Evolutionary conservation across 2,888 invertebrate genomes (phyloP).

Genomic region (Girardia tigrina): DNA sequence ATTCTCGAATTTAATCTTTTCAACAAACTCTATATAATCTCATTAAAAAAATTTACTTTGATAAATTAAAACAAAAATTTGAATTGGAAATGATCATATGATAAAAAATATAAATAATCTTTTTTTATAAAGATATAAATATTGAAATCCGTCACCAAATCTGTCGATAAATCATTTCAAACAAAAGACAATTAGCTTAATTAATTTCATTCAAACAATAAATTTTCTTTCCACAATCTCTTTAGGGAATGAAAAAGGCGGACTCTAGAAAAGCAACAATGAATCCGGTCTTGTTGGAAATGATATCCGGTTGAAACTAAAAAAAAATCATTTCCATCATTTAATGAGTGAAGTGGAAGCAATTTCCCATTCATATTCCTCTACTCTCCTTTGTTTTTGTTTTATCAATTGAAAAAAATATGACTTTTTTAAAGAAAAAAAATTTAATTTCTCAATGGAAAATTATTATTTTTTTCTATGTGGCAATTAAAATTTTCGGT

Average conservation of each 20-base stretch:
- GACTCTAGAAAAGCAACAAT: conserved; percentile 20
- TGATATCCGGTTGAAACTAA: neutral
- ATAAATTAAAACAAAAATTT: too few relatives aligned
- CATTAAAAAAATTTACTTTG: too few relatives aligned
- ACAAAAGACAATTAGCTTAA: conserved; percentile 15
- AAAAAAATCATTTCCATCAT: conserved; percentile 15
- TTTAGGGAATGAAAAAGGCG: neutral
- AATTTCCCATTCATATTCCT: neutral
- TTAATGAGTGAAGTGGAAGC: conserved; percentile 20
- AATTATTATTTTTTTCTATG: neutral
- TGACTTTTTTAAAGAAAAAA: too few relatives aligned
- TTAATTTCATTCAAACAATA: conserved; percentile 6
- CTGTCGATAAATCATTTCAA: neutral
- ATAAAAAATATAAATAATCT: too few relatives aligned
- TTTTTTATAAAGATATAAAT: conserved; percentile 16
- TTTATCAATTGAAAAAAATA: neutral
- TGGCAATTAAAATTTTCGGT: too few relatives aligned
- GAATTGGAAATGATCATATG: too few relatives aligned
- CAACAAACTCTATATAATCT: too few relatives aligned
- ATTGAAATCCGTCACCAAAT: neutral
- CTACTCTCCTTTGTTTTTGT: conserved; percentile 13
- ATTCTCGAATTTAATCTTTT: too few relatives aligned
- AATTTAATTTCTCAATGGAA: too few relatives aligned
- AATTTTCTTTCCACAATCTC: neutral
- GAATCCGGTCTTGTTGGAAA: conserved; percentile 20